A percentile compares a stretch with the other conserved stretches of the same genome.
phyloP scores from a whole-genome alignment of 2,113 vertebrate genomes.

The Neolamprologus fasciatus region DNA sequence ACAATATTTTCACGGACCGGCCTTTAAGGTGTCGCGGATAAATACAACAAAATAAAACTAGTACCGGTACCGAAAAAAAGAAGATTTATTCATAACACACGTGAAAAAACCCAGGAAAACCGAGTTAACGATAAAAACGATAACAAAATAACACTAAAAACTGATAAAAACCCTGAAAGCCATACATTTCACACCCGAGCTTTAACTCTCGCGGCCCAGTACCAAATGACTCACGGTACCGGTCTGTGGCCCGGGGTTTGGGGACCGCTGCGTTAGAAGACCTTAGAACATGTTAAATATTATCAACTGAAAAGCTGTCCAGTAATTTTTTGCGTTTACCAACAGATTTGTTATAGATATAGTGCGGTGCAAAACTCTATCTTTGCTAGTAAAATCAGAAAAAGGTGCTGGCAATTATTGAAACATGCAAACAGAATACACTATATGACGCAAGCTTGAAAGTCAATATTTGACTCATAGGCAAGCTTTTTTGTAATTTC shows the following conservation, averaged over 20 bases:
- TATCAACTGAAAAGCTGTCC: neutral
- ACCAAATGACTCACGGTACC: neutral
- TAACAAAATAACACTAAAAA: fast-evolving
- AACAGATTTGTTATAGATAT: neutral
- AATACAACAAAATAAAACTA: neutral
- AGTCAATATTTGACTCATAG: neutral
- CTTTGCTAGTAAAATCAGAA: neutral
- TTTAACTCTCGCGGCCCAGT: fast-evolving
- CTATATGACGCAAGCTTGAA: neutral
- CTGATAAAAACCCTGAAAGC: neutral
- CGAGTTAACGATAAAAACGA: fast-evolving
- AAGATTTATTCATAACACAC: neutral
- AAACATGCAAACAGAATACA: neutral
- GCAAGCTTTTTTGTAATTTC: neutral
- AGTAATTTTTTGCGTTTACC: neutral
- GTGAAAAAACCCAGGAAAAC: fast-evolving
- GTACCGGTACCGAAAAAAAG: fast-evolving
- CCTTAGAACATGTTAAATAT: neutral
- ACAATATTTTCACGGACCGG: neutral
- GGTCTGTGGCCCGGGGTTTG: fast-evolving
- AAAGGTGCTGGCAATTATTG: neutral
- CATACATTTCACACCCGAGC: neutral
- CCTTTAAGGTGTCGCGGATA: neutral
- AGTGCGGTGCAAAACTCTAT: neutral
- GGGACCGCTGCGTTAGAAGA: fast-evolving